These are phyloP conservation scores for Protonibea diacanthus DNA, from an alignment of 2,797 vertebrate genomes.

Conservation along the genomic window DNA sequence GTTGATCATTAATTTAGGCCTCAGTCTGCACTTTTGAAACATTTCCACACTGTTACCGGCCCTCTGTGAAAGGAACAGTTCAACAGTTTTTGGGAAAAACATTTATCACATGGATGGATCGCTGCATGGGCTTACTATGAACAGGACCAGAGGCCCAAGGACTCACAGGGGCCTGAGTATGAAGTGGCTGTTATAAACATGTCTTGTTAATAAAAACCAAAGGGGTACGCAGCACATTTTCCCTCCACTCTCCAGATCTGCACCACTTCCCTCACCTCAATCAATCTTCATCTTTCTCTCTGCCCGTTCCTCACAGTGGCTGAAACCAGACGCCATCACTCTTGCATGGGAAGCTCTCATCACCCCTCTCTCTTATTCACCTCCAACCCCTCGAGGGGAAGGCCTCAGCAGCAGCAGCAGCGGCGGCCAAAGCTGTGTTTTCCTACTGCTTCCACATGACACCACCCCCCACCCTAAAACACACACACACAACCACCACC, in stretches of 20 bases:
- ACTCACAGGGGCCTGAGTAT: background rate
- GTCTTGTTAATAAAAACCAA: constrained; percentile 17
- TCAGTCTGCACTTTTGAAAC: background rate
- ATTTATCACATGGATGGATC: background rate
- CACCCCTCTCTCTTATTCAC: constrained; percentile 56
- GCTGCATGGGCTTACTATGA: background rate
- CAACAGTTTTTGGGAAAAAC: background rate
- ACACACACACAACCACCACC: constrained; percentile 20
- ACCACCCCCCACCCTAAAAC: constrained; percentile 16
- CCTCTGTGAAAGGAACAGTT: background rate
- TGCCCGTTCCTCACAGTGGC: constrained; percentile 35
- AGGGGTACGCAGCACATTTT: constrained; percentile 18
- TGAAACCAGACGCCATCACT: constrained; percentile 70
- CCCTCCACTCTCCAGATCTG: constrained; percentile 47
- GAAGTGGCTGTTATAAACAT: background rate
- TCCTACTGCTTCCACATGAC: constrained; percentile 37
- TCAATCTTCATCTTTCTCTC: constrained; percentile 54
- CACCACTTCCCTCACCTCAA: constrained; percentile 48
- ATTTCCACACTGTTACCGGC: background rate
- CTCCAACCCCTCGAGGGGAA: constrained; percentile 47
- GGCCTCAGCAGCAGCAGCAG: constrained; percentile 46
- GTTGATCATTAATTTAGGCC: constrained; percentile 8
- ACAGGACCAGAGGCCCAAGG: background rate
- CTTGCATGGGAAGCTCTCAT: constrained; percentile 68
- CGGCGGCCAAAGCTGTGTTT: constrained; percentile 56